phyloP scores from a whole-genome alignment of 2,888 invertebrate species.

The Ennomos fuscantarius region DNA sequence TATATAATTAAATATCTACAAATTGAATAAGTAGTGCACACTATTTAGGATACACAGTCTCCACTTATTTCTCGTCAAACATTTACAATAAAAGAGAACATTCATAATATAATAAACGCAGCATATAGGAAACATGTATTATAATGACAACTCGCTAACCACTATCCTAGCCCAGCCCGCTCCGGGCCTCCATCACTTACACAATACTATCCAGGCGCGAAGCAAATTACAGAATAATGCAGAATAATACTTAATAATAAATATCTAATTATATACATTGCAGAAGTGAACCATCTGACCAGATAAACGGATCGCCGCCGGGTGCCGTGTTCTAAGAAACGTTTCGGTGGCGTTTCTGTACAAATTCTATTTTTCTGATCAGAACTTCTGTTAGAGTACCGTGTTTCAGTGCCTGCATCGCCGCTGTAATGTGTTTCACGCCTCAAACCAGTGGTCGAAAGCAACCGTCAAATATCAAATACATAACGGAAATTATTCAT shows the following conservation, averaged over 20 bases:
- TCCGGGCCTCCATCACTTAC: conserved; percentile 36
- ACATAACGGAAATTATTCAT: conserved; percentile 39
- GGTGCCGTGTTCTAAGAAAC: conserved; percentile 1
- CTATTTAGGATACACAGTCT: conserved; percentile 69
- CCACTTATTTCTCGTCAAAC: conserved; percentile 68
- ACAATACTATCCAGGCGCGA: conserved; percentile 60
- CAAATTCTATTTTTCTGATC: conserved; percentile 18
- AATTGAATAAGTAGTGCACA: conserved; percentile 82
- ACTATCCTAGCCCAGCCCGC: conserved; percentile 46
- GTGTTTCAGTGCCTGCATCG: conserved; percentile 21
- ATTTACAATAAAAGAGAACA: conserved; percentile 84
- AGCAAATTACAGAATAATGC: conserved; percentile 76
- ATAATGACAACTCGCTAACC: conserved; percentile 66
- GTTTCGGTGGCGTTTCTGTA: conserved; percentile 4
- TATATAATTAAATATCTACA: conserved; percentile 85
- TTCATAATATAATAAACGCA: conserved; percentile 83
- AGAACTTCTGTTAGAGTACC: conserved; percentile 19
- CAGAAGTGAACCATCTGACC: conserved; percentile 33
- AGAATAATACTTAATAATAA: conserved; percentile 76
- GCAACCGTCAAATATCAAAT: conserved; percentile 39
- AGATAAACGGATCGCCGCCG: conserved; percentile 15
- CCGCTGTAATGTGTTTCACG: conserved; percentile 80
- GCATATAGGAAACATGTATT: conserved; percentile 82
- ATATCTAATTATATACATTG: conserved; percentile 77
- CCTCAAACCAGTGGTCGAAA: conserved; percentile 55